Conservation (phyloP, 2,888 invertebrate species). For the Pantelozetes paolii region DNA sequence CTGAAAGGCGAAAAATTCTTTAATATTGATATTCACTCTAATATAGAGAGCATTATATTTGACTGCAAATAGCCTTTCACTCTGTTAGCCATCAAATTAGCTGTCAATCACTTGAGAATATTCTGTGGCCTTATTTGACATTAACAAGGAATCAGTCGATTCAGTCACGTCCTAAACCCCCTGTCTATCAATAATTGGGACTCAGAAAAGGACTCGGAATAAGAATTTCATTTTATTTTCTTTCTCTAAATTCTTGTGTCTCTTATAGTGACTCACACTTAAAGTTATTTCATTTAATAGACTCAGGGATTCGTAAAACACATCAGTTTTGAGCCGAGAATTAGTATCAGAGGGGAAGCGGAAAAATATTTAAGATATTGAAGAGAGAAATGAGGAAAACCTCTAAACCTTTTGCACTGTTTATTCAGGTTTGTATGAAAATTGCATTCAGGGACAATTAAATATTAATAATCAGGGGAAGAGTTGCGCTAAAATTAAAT, state of each 20-base stretch:
- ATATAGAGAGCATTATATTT: not conserved
- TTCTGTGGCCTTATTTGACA: conserved; percentile 19
- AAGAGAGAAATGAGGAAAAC: too few relatives aligned
- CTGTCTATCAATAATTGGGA: not conserved
- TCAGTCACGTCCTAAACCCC: not conserved
- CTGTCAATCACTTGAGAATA: conserved; percentile 25
- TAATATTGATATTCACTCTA: not conserved
- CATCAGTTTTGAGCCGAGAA: too few relatives aligned
- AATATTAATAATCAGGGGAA: too few relatives aligned
- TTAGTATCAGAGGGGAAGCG: too few relatives aligned
- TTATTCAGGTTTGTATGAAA: too few relatives aligned
- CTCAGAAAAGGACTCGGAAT: not conserved
- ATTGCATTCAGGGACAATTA: too few relatives aligned
- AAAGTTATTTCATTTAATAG: too few relatives aligned
- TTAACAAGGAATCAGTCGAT: conserved; percentile 7
- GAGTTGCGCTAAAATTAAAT: too few relatives aligned
- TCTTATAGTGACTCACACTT: too few relatives aligned
- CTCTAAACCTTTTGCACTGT: too few relatives aligned
- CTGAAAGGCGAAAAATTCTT: not conserved
- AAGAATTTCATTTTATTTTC: not conserved
- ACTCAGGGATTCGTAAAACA: too few relatives aligned
- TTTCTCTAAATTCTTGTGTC: not conserved
- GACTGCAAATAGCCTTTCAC: not conserved
- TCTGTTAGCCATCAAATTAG: conserved; percentile 12
- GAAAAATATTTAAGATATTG: too few relatives aligned